phyloP scores from a whole-genome alignment of 1,140 invertebrate genomes.

The Tetramorium simillimum region DNA sequence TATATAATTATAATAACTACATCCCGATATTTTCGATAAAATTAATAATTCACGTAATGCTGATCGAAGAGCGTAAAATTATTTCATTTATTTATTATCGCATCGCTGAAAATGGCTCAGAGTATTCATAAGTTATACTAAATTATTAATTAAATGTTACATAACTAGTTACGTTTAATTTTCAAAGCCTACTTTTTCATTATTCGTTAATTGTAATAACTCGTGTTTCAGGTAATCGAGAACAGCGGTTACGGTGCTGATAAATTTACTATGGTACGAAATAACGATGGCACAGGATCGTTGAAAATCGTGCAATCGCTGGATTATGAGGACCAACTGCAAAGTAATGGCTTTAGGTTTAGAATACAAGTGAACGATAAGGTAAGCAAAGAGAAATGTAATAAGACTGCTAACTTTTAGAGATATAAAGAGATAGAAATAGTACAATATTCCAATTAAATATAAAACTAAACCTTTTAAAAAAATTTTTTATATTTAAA shows the following conservation, averaged over 20 bases:
- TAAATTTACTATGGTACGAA: constrained; percentile 98
- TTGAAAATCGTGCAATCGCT: constrained; percentile 97
- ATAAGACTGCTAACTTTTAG: constrained; percentile 4
- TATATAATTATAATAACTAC: neutral
- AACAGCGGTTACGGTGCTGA: constrained; percentile 97
- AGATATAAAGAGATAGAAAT: neutral
- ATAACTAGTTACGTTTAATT: too few relatives aligned
- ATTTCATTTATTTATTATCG: too few relatives aligned
- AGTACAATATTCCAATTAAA: neutral
- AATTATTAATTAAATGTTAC: too few relatives aligned
- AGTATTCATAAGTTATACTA: too few relatives aligned
- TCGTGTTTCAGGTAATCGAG: constrained; percentile 90
- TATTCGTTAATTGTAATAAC: neutral
- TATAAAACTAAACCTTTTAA: neutral
- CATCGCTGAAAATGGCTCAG: too few relatives aligned
- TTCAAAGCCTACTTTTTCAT: too few relatives aligned
- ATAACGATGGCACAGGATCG: constrained; percentile 97
- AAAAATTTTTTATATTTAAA: neutral
- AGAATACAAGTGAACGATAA: constrained; percentile 97
- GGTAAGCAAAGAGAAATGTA: constrained; percentile 75
- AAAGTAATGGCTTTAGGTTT: constrained; percentile 97
- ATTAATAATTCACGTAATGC: neutral
- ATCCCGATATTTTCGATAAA: neutral
- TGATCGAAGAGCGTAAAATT: too few relatives aligned
- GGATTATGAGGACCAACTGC: constrained; percentile 96